These are phyloP conservation scores for Hyperoplus lanceolatus DNA, from an alignment of 2,797 vertebrate genomes.

Conservation along the genomic window DNA sequence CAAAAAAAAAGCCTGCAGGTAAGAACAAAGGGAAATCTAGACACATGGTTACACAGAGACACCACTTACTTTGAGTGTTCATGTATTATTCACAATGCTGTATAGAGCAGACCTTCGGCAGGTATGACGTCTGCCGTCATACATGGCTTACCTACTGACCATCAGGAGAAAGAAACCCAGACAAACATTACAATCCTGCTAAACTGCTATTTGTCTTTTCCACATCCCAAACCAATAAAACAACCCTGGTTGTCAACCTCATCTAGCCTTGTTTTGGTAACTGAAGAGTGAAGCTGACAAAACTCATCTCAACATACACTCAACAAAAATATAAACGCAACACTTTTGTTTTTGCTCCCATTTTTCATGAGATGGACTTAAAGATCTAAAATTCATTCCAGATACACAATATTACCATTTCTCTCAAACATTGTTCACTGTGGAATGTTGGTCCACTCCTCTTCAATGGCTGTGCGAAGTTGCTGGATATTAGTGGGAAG, in stretches of 20 bases:
- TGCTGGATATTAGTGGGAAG: too few relatives aligned
- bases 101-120: neutral
- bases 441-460: too few relatives aligned
- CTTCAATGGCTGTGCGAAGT: too few relatives aligned
- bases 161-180: neutral
- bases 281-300: neutral
- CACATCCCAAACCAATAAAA: conserved; percentile 1
- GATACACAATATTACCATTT: too few relatives aligned
- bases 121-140: neutral
- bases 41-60: conserved; percentile 11
- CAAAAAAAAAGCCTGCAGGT: neutral
- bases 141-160: neutral
- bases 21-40: neutral
- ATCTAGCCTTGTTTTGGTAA: neutral
- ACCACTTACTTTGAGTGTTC: neutral
- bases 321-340: too few relatives aligned
- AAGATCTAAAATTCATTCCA: too few relatives aligned
- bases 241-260: neutral
- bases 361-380: too few relatives aligned
- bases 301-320: conserved; percentile 10
- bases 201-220: neutral
- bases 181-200: neutral
- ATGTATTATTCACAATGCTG: conserved; percentile 34
- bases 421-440: too few relatives aligned
- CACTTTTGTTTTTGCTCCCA: too few relatives aligned